Evolutionary conservation across 2,113 vertebrate species (phyloP), one percentile per base, ranked within the genome.

Genomic region (Zosterops pallidus): DNA sequence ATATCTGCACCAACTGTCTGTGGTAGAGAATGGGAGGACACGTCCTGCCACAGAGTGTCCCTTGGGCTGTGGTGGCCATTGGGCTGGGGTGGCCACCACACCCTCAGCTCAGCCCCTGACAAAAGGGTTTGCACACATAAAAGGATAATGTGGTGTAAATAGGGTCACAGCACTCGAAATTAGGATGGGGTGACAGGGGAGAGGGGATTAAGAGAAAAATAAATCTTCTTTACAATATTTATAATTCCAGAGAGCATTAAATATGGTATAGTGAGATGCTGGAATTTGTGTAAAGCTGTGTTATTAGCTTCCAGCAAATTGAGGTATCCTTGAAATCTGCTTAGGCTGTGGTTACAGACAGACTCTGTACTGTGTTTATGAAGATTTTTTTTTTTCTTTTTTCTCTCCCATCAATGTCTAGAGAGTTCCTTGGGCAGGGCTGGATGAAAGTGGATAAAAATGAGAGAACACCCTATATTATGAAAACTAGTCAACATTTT

Each of bases 401-500:
- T 88, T 75, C 80, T 71, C 41, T 86, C 11, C 13, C 5, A 3
- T 84, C 22, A 52, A 88, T 65, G 55, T 97, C 50, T 70, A 99
- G 99, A 97, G 99, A 99, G 97, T 99, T 99, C 96, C 98, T 99
- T 91, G 99, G 99, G 63, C 99, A 99, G 89, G 99, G 99, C 41
- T 99, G 99, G 99, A 99, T 99, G 99, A 99, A 99, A 97, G 93
- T 98, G 23, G 99, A 99, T 95, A 99, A 99, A 98, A 99, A 97
- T 37, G 99, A 99, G 76, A 98, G 98, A 92, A 99, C 99, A 0
- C 99, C 99, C 5, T 99, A 98, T 95, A 99, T 99, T 92, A 99
- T 99, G 99, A 99, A 99, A 98, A 99, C 99, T 19, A 99, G 99
- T 86, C 98, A 99, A 87, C 99, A 99, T 92, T 99, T 99, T 87